These are phyloP conservation scores for Microdon myrmicae DNA, from an alignment of 2,888 invertebrate species.

Conservation along the genomic window DNA sequence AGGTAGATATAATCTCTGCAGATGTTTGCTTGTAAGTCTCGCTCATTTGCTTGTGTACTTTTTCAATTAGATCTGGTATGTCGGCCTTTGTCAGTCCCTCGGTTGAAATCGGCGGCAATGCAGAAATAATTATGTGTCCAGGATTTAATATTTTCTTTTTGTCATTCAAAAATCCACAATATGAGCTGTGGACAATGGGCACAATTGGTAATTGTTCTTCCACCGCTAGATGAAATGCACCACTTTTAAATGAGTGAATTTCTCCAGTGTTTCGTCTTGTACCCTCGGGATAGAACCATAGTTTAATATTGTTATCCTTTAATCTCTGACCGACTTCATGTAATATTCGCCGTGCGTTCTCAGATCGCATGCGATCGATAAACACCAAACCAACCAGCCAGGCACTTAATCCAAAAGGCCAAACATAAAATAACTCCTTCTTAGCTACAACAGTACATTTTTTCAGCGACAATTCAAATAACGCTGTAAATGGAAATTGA, in stretches of 20 bases:
- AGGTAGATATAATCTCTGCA: conserved; percentile 69
- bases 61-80: conserved; percentile 76
- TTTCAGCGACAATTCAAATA: too few relatives aligned
- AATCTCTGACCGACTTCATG: conserved; percentile 77
- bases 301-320: conserved; percentile 79
- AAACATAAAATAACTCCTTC: conserved; percentile 84
- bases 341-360: conserved; percentile 79
- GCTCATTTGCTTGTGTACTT: conserved; percentile 76
- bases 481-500: too few relatives aligned
- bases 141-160: conserved; percentile 78
- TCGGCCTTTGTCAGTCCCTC: conserved; percentile 77
- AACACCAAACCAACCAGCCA: conserved; percentile 90
- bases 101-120: conserved; percentile 81
- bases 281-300: conserved; percentile 96
- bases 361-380: conserved; percentile 85
- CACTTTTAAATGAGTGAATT: conserved; percentile 95
- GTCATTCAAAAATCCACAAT: conserved; percentile 79
- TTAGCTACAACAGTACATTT: conserved; percentile 91
- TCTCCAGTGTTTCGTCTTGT: conserved; percentile 85
- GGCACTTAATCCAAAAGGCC: conserved; percentile 88
- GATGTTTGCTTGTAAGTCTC: conserved; percentile 76
- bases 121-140: conserved; percentile 79
- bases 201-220: conserved; percentile 88
- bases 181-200: conserved; percentile 91
- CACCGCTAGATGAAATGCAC: conserved; percentile 94